phyloP scores from a whole-genome alignment of 2,113 vertebrate species.

The Proteles cristata region DNA sequence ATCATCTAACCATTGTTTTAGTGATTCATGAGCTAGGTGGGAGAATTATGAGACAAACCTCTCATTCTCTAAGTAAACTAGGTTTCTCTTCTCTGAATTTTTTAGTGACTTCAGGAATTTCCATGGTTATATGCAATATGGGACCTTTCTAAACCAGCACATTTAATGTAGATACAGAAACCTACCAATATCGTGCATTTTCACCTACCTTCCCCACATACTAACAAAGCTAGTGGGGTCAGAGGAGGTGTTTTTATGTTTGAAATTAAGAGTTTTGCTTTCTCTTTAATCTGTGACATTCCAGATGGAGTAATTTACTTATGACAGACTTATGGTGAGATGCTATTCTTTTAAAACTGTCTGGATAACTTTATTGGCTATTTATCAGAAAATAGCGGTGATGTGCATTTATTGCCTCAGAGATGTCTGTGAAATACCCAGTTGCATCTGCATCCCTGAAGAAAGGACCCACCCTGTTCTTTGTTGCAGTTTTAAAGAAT shows the following conservation, averaged over 20 bases:
- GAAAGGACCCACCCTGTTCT: slow-evolving; percentile 79
- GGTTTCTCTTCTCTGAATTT: slow-evolving; percentile 36
- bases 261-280: slow-evolving; percentile 57
- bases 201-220: not conserved
- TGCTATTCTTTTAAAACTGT: slow-evolving; percentile 79
- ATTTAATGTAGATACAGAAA: accelerated
- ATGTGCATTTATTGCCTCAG: slow-evolving; percentile 82
- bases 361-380: slow-evolving; percentile 82
- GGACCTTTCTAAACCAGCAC: not conserved
- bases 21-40: slow-evolving; percentile 32
- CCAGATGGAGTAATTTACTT: slow-evolving; percentile 63
- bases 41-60: not conserved
- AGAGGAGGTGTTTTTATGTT: slow-evolving; percentile 50
- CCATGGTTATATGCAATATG: too few species aligned
- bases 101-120: not conserved
- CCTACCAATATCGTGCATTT: not conserved
- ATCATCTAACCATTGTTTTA: not conserved
- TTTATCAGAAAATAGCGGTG: slow-evolving; percentile 82
- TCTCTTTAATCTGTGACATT: slow-evolving; percentile 28
- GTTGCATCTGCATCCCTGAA: slow-evolving; percentile 79
- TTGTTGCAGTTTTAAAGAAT: slow-evolving; percentile 84
- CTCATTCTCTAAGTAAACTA: slow-evolving; percentile 17
- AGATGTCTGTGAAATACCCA: slow-evolving; percentile 71
- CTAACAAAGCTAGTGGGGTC: slow-evolving; percentile 21
- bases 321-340: slow-evolving; percentile 74